Evolutionary conservation across 2,888 invertebrate species (phyloP), one percentile per base, ranked within the genome.

Genomic region (Spodoptera exigua): DNA sequence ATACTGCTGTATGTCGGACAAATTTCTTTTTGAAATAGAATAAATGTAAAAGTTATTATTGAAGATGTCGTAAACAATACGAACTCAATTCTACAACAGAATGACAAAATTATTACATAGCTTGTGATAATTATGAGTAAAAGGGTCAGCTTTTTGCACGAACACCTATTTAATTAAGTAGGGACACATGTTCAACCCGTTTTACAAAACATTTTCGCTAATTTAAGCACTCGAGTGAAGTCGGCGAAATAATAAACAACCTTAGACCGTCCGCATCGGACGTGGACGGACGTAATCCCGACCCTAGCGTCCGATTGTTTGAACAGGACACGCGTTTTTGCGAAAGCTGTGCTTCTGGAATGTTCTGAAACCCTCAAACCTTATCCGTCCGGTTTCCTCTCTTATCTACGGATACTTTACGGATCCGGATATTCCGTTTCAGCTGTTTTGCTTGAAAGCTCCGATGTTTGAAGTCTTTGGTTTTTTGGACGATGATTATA

Each of bases 301-400:
- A 56, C 52, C 45, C 64, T 47, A 43, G 17, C 35, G 53, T 54
- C 53, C 52, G 49, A 54, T 64, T 71, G 65, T 70, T 71, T 71
- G 56, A 70, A 70, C 37, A 63, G 70, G 53, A 52, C 51, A 32
- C 70, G 5, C 46, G 16, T 53, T 70, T 55, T 63, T 43, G 43
- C 40, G 36, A 70, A 69, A 73, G 58, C 63, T 39, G 34, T 55
- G 2, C 40, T 41, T 44, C 55, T 47, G 58, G 70, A 74, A 55
- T 39, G 52, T 58, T 27, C 53, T 54, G 48, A 45, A 17, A 32
- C 48, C 49, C 48, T 69, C 21, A 57, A 69, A 57, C 60, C 66
- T 58, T 60, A 65, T 58, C 75, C 71, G 65, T 71, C 71, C 66
- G 54, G 57, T 69, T 73, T 43, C 63, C 52, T 46, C 57, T 37